phyloP scores from a whole-genome alignment of 1,140 invertebrate genomes.

The Acromyrmex echinatior region DNA sequence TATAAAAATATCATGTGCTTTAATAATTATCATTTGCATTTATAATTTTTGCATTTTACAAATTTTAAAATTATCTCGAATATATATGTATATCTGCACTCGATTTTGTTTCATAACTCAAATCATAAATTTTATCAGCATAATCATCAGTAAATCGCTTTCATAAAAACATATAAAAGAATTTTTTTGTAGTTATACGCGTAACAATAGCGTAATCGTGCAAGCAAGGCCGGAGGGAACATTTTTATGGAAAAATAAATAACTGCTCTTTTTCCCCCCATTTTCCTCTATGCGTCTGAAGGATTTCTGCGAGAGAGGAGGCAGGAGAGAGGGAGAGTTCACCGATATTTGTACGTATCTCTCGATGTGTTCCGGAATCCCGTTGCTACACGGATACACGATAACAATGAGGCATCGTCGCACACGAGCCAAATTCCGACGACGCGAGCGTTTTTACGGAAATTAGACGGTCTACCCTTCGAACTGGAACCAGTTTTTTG shows the following conservation, averaged over 20 bases:
- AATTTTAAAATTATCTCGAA: background rate
- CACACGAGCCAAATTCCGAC: conserved; percentile 49
- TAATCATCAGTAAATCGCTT: background rate
- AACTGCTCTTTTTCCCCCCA: background rate
- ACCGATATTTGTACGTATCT: conserved; percentile 30
- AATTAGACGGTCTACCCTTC: conserved; percentile 45
- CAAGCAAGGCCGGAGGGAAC: background rate
- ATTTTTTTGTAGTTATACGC: background rate
- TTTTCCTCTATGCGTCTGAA: background rate
- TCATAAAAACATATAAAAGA: background rate
- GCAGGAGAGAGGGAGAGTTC: background rate
- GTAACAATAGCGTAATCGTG: background rate
- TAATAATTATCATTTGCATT: background rate
- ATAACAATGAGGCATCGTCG: conserved; percentile 54
- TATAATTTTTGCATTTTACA: background rate
- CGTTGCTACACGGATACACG: conserved; percentile 8
- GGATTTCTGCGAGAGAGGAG: background rate
- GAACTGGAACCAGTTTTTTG: conserved; percentile 44
- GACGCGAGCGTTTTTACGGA: conserved; percentile 51
- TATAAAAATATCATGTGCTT: background rate
- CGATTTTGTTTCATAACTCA: background rate
- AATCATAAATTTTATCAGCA: background rate
- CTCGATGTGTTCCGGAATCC: conserved; percentile 14
- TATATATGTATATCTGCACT: background rate
- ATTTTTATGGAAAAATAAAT: conserved; percentile 47